Evolutionary conservation across 1,140 invertebrate genomes (phyloP), one percentile per base, ranked within the genome.

Genomic region (Papilio polytes): DNA sequence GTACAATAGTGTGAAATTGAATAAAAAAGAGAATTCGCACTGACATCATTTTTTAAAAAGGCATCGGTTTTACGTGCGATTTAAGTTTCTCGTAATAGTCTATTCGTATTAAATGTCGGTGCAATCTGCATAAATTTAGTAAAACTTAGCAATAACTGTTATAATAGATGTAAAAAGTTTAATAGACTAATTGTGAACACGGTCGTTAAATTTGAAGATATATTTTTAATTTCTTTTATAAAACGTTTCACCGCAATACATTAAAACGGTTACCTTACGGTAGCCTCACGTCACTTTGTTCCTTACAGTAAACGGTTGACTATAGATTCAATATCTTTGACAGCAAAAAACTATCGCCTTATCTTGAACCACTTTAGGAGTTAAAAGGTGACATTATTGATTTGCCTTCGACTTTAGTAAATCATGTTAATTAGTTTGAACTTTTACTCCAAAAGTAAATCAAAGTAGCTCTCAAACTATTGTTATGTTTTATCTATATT

Each of bases 1-100:
- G 51, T 78, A 56, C 74, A 78, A 78, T 56, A 53, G 51, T 56
- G 51, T 78, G 74, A 78, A 56, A 78, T 78, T 78, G 26, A n/a
- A 48, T n/a, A 6, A 56, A 78, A 56, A 77, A 36, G 48, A 56
- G 15, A 31, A 56, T 53, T 56, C 26, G 22, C 63, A 70, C 12
- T 70, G 26, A 18, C 63, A 63, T 63, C 20, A 12, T 63, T 70
- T 70, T 56, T 77, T 20, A 46, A 31, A 78, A 59, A 1, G 13
- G 26, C 20, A 77, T 53, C 18, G 74, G 2, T 77, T 56, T 56
- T 36, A 36, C 51, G 22, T 59, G 8, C 9, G 31, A 18, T 51
- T 15, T 78, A 56, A 18, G 31, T 22, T 26, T 36, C 51, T 78
- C 51, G 31, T 78, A 77, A 77, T n/a, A 77, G 7, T 53, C 20